Conservation (phyloP, 2,113 vertebrate genomes). For the Sciurus niger region DNA sequence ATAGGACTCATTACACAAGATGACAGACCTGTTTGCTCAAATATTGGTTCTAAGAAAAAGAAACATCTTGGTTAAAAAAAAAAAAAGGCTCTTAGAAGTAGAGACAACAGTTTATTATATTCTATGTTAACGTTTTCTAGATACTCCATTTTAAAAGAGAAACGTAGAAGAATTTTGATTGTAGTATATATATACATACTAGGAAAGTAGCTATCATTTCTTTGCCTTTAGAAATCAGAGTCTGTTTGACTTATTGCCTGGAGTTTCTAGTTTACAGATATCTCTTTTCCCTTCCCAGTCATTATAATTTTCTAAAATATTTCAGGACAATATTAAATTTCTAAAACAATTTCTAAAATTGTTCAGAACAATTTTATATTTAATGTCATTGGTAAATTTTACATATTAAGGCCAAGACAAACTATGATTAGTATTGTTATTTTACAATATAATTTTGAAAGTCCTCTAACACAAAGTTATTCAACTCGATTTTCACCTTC, state of each 20-base stretch:
- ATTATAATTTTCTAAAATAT: conserved; percentile 45
- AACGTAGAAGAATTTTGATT: not conserved
- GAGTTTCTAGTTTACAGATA: conserved; percentile 11
- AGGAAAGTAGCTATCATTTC: not conserved
- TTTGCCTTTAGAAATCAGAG: conserved; percentile 21
- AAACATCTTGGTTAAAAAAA: not conserved
- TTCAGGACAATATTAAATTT: not conserved
- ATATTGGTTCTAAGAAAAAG: conserved; percentile 43
- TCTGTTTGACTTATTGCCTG: not conserved
- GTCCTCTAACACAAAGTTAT: not conserved
- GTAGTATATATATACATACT: not conserved
- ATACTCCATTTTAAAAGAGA: not conserved
- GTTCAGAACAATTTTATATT: conserved; percentile 34
- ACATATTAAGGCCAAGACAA: conserved; percentile 60
- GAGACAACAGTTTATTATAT: conserved; percentile 12
- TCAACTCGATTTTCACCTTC: conserved; percentile 46
- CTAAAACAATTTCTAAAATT: conserved; percentile 22
- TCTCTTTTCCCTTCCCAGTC: conserved; percentile 13
- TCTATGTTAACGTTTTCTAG: not conserved
- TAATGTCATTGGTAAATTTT: conserved; percentile 50
- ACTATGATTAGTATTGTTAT: not conserved
- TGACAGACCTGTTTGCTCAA: conserved; percentile 69
- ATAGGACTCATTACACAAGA: conserved; percentile 69
- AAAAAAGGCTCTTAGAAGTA: not conserved
- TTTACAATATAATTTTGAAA: conserved; percentile 48